These are phyloP conservation scores for Trachelus tabidus DNA, from an alignment of 2,888 invertebrate genomes.

Conservation along the genomic window DNA sequence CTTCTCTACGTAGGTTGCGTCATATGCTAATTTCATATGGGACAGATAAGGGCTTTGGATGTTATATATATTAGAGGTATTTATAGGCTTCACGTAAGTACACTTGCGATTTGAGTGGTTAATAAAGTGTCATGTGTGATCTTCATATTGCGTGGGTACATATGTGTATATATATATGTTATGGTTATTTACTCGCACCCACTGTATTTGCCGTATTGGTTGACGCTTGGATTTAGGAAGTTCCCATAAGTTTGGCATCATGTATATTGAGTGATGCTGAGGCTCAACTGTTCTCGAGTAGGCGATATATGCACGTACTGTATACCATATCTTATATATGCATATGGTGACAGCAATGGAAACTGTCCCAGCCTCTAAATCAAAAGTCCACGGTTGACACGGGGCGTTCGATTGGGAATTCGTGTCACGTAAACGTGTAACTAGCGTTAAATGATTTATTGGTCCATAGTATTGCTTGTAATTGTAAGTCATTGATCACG, in stretches of 20 bases:
- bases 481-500: conserved; percentile 23
- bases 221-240: background rate
- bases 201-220: background rate
- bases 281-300: background rate
- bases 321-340: background rate
- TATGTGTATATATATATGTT: background rate
- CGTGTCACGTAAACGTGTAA: conserved; percentile 7
- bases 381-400: background rate
- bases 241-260: background rate
- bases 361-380: background rate
- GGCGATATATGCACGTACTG: background rate
- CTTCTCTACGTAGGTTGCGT: background rate
- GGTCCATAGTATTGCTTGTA: conserved; percentile 15
- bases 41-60: background rate
- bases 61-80: background rate
- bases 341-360: background rate
- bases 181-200: background rate
- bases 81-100: background rate
- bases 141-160: background rate
- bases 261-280: background rate
- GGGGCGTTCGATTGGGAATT: conserved; percentile 3
- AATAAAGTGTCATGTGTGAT: background rate
- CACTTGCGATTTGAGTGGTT: background rate
- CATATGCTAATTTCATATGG: background rate
- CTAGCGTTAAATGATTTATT: conserved; percentile 23